Base-by-base conservation (phyloP, 2,113 vertebrate species). In the Proteles cristata region DNA sequence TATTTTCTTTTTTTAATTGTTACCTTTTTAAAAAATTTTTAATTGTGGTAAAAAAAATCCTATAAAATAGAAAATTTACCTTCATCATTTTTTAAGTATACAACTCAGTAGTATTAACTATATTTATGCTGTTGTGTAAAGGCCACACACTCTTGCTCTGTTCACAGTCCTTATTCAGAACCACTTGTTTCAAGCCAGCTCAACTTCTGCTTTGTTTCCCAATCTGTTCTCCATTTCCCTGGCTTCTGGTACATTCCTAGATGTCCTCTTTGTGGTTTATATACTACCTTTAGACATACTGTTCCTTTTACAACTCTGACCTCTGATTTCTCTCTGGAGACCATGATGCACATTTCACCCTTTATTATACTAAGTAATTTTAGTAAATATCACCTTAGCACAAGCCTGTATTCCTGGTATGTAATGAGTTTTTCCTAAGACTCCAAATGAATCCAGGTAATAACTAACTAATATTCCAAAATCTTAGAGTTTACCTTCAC, bases 291-390 rank as follows among this genome's bases (percentile, higher is more conserved):
- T 58, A 87, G 43, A 74, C 8, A 76, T 45, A 2, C 1, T 39
- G 4, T 28, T 81, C 33, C 33, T 74, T 94, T 48, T 87, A 35
- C 61, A 68, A 10, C 7, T 85, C 48, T 58, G 16, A 79, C 3
- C 61, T 88, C 14, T 61, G 53, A 48, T 63, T 93, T 96, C 25
- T 69, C 90, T 96, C 43, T 65, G 58, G 58, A 85, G 73, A 50
- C 15, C n/a, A 43, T n/a, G 9, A 53, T 58, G 5, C 28, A 53
- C 35, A n/a, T n/a, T 53, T 85, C 65, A 3, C 7, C 17, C 66
- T 81, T 94, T 80, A 66, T 68, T 65, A 68, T 65, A 55, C 33
- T 63, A 43, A 69, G 6, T 58, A 66, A 45, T 23, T 68, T 91
- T 63, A 88, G 63, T 45, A 88, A 84, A 53, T 81, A 31, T 31